Base-by-base conservation (phyloP, 1,140 invertebrate species). In the Zaprionus africanus region DNA sequence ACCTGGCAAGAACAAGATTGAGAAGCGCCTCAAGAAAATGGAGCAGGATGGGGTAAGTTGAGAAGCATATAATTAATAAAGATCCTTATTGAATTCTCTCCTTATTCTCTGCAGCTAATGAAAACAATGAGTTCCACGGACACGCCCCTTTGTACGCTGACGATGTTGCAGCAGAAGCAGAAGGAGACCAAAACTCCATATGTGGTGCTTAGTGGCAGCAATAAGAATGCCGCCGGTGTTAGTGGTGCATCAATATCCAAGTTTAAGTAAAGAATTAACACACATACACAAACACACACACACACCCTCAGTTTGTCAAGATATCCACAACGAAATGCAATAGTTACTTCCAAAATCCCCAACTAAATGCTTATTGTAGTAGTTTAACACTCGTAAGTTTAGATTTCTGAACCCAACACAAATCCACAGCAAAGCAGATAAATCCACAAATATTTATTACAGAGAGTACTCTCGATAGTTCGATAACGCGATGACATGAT, bases 41-140 rank as follows among this genome's bases (percentile, higher is more conserved):
- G 96, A 99, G 87, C 98, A 99, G 93, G 98, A 99, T 93, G 96
- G 96, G 92, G 96, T 97, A 92, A 93, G 94, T 93, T 46, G 9
- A n/a, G 5, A 15, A n/a, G 11, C 17, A 17, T 31, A 13, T 0
- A 17, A 2, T 61, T 38, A 9, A 31, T 17, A 34, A 5, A 49
- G n/a, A 4, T 38, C 17, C 19, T 1, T 22, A 12, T 0, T 1
- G 11, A 26, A 9, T 0, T 0, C 6, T 2, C 5, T n/a, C 15
- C 19, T 28, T 36, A 5, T 46, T 61, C 76, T 96, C 93, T 91
- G 97, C 94, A 98, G 95, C 93, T 99, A 74, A 98, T 99, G 97
- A 98, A 98, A 92, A 97, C 98, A 90, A 99, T 99, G 98, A 99
- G 98, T 85, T 99, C 98, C 9, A 99, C 98, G 5, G 99, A 99